phyloP scores from a whole-genome alignment of 1,140 invertebrate genomes.

The Heliconius nattereri region DNA sequence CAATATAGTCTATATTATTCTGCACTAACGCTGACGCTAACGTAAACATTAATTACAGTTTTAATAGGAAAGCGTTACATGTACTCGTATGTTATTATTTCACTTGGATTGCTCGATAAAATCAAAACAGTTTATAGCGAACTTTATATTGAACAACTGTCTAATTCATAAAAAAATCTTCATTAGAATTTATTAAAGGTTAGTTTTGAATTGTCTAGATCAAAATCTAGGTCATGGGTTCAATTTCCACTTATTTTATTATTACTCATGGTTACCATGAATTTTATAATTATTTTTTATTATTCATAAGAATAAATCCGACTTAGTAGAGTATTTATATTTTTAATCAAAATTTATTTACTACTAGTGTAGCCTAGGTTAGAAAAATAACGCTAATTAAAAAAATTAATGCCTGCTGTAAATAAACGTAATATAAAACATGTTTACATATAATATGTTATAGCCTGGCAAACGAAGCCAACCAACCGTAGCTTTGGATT shows the following conservation, averaged over 20 bases:
- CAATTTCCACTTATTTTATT: too few species aligned
- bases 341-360: too few species aligned
- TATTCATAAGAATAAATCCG: too few species aligned
- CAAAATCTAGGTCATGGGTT: too few species aligned
- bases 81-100: conserved; percentile 16
- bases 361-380: too few species aligned
- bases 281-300: too few species aligned
- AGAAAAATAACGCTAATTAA: too few species aligned
- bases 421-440: background rate
- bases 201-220: background rate
- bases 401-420: background rate
- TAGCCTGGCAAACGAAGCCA: conserved; percentile 25
- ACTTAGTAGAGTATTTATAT: too few species aligned
- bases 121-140: conserved; percentile 9
- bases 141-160: background rate
- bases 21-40: conserved; percentile 30
- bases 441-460: background rate
- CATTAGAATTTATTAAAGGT: background rate
- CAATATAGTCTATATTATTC: conserved; percentile 7
- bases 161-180: background rate
- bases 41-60: conserved; percentile 40
- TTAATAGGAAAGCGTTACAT: conserved; percentile 26
- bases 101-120: conserved; percentile 15
- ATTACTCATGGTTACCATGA: too few species aligned
- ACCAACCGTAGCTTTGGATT: conserved; percentile 26